Conservation (phyloP, 1,140 invertebrate species). For the Drosophila eugracilis region DNA sequence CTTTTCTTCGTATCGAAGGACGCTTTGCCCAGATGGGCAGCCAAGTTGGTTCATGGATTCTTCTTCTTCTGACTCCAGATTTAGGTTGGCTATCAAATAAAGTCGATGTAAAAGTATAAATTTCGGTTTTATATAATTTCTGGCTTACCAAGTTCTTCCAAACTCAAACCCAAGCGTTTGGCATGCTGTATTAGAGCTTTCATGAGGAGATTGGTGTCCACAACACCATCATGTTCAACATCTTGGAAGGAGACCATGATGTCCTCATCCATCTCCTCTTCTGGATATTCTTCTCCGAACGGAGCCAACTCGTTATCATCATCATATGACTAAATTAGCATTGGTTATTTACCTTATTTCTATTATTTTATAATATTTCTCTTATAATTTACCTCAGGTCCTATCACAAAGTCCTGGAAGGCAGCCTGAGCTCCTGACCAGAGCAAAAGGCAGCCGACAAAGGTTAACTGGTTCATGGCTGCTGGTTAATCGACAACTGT, state of each 20-base stretch:
- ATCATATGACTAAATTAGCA: neutral
- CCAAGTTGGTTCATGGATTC: neutral
- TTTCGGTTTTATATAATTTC: neutral
- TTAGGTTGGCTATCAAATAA: slow-evolving; percentile 18
- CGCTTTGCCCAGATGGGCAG: neutral
- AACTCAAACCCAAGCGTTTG: slow-evolving; percentile 43
- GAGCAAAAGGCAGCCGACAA: slow-evolving; percentile 36
- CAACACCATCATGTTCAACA: slow-evolving; percentile 26
- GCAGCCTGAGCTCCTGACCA: slow-evolving; percentile 20
- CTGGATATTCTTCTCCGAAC: slow-evolving; percentile 6
- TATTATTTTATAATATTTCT: no score
- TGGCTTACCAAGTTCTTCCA: slow-evolving; percentile 52
- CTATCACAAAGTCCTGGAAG: slow-evolving; percentile 69
- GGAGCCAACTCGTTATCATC: neutral
- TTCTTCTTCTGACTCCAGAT: slow-evolving; percentile 3
- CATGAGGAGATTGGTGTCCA: slow-evolving; percentile 45
- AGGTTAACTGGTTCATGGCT: slow-evolving; percentile 32
- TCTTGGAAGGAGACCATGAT: slow-evolving; percentile 27
- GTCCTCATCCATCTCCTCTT: slow-evolving; percentile 3
- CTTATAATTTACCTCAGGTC: slow-evolving; percentile 26
- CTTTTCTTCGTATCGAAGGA: slow-evolving; percentile 17
- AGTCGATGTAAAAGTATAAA: neutral
- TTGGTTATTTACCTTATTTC: neutral
- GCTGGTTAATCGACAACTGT: neutral
- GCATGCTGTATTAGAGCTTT: slow-evolving; percentile 59